Conservation (phyloP, 2,888 invertebrate genomes). For the Eristalis pertinax region DNA sequence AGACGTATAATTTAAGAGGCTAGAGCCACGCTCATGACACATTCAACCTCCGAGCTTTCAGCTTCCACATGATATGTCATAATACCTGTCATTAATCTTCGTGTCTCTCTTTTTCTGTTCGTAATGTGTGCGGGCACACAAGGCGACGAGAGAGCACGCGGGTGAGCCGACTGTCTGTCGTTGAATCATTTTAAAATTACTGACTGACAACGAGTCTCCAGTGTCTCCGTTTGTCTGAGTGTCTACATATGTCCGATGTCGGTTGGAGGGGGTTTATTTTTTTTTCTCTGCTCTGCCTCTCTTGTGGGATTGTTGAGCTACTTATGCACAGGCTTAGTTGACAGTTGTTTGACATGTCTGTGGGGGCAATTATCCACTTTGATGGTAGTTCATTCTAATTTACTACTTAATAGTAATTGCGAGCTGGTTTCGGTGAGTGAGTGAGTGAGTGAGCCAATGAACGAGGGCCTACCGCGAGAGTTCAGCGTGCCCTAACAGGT, state of each 20-base stretch:
- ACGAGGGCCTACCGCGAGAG: conserved; percentile 17
- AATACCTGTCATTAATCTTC: conserved; percentile 64
- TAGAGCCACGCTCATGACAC: conserved; percentile 22
- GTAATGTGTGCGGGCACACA: background rate
- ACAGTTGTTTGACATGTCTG: conserved; percentile 65
- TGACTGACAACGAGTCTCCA: conserved; percentile 31
- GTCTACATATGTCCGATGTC: background rate
- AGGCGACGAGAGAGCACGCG: background rate
- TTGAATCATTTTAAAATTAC: conserved; percentile 47
- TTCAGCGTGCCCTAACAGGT: conserved; percentile 50
- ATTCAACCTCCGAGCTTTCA: conserved; percentile 20
- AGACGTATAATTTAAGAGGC: conserved; percentile 37
- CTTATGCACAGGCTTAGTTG: conserved; percentile 48
- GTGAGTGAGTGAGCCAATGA: background rate
- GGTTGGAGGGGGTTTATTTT: background rate
- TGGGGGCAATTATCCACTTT: conserved; percentile 70
- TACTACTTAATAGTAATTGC: conserved; percentile 53
- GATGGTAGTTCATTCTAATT: conserved; percentile 65
- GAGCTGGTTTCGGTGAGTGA: conserved; percentile 38
- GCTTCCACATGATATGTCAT: conserved; percentile 57
- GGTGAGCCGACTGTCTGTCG: background rate
- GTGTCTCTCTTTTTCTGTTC: background rate
- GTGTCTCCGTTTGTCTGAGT: conserved; percentile 22
- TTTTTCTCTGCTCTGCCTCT: conserved; percentile 37
- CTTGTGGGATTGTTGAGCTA: conserved; percentile 1